A percentile compares a stretch with the other conserved stretches of the same genome.
Evolutionary conservation across 1,140 invertebrate genomes (phyloP).

Genomic region (Lutraria rhynchaena): DNA sequence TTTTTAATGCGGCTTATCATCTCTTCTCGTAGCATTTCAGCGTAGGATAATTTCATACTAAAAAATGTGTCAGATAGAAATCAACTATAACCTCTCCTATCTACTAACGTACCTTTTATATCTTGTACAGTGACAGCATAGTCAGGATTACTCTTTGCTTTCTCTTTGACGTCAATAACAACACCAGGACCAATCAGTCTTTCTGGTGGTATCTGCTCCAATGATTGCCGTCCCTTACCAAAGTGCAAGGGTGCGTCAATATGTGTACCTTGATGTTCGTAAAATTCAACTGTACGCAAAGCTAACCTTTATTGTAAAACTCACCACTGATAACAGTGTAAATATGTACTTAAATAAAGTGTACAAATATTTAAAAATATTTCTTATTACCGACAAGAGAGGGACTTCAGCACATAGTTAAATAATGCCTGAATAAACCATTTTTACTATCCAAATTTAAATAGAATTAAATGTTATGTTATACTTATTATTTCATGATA

Average conservation of each 20-base stretch:
- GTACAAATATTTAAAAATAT: neutral
- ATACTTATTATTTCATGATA: neutral
- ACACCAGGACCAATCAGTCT: constrained; percentile 84
- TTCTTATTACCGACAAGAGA: neutral
- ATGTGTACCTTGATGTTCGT: constrained; percentile 87
- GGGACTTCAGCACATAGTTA: neutral
- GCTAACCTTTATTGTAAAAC: too few relatives aligned
- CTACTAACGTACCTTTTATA: constrained; percentile 81
- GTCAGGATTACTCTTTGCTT: constrained; percentile 74
- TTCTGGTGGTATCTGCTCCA: constrained; percentile 85
- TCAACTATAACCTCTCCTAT: too few relatives aligned
- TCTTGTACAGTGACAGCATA: constrained; percentile 74
- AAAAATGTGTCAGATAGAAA: too few relatives aligned
- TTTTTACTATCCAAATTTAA: neutral
- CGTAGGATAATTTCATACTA: too few relatives aligned
- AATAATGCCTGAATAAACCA: neutral
- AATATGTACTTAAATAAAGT: neutral
- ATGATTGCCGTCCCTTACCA: constrained; percentile 82
- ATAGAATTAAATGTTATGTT: neutral
- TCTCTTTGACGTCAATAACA: constrained; percentile 82
- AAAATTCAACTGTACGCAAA: constrained; percentile 4
- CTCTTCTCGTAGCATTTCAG: too few relatives aligned
- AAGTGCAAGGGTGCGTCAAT: constrained; percentile 88
- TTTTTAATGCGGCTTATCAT: too few relatives aligned
- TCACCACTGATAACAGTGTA: neutral